These are phyloP conservation scores for Thomomys bottae DNA, from an alignment of 2,113 vertebrate species.

Conservation along the genomic window DNA sequence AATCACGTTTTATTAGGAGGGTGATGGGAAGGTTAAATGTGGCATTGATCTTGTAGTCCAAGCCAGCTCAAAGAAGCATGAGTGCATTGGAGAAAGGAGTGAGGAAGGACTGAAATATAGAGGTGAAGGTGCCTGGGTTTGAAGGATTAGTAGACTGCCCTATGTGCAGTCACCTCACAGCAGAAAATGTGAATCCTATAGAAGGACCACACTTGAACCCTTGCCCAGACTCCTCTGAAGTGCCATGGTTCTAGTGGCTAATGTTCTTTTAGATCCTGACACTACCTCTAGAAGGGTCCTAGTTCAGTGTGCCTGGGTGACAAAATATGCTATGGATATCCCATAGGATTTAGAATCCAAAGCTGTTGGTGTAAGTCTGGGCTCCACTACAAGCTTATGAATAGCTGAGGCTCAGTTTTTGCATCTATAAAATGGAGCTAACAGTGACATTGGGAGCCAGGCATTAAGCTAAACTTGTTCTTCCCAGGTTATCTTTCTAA, in stretches of 20 bases:
- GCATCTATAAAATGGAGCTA: slow-evolving; percentile 13
- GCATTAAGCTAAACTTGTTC: background rate
- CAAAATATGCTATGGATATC: background rate
- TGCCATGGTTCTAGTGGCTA: background rate
- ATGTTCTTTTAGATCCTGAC: background rate
- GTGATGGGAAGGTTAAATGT: background rate
- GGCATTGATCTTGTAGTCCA: background rate
- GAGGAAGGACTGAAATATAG: background rate
- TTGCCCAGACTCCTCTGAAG: background rate
- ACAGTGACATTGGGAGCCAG: background rate
- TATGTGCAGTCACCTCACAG: background rate
- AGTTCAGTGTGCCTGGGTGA: background rate
- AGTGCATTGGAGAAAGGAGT: background rate
- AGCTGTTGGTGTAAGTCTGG: background rate
- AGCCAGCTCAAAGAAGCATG: background rate
- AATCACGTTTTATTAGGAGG: background rate
- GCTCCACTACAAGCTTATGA: background rate
- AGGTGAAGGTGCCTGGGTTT: background rate
- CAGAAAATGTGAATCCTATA: background rate
- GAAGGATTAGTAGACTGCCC: background rate
- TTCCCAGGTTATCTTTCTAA: background rate
- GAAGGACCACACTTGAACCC: background rate
- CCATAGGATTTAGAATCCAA: background rate
- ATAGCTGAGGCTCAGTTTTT: slow-evolving; percentile 30
- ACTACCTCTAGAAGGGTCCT: background rate